Percentiles rank a stretch among this genome's conserved stretches.
Conservation (phyloP, 1,140 invertebrate species). For the Drosophila littoralis region DNA sequence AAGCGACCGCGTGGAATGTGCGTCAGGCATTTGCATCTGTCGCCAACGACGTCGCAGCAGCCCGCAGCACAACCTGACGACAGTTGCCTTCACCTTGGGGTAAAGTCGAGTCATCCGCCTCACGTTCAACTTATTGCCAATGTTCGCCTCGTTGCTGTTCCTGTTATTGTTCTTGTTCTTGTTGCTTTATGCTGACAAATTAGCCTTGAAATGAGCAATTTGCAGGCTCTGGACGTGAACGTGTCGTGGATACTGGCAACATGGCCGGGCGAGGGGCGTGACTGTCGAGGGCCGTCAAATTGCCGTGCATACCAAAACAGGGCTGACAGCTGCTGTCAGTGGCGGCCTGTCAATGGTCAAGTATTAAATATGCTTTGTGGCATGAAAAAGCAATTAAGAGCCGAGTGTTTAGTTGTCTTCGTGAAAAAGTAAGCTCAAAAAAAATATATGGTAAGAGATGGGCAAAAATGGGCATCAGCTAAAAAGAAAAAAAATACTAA, state of each 20-base stretch:
- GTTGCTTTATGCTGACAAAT: conserved; percentile 71
- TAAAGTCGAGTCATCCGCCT: too few species aligned
- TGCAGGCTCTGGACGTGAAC: conserved; percentile 62
- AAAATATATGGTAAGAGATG: not conserved
- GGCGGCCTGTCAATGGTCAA: conserved; percentile 63
- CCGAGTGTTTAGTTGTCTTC: conserved; percentile 46
- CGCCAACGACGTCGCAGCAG: conserved; percentile 18
- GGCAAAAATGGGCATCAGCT: not conserved
- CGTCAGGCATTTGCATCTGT: conserved; percentile 65
- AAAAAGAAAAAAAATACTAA: not conserved
- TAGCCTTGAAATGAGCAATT: conserved; percentile 83
- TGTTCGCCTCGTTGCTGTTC: conserved; percentile 10
- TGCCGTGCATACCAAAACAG: conserved; percentile 66
- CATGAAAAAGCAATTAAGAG: conserved; percentile 80
- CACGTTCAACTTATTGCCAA: conserved; percentile 28
- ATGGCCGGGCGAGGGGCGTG: conserved; percentile 7
- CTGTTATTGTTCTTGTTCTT: conserved; percentile 7
- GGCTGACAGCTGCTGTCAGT: conserved; percentile 79
- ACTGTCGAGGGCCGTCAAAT: conserved; percentile 33
- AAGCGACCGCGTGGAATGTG: conserved; percentile 5
- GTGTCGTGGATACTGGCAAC: conserved; percentile 6
- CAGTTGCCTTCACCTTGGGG: conserved; percentile 40
- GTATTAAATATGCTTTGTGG: conserved; percentile 78
- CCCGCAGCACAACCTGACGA: conserved; percentile 10
- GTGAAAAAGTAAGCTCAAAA: conserved; percentile 16